Evolutionary conservation across 1,140 invertebrate species (phyloP).

Genomic region (Mycetomoellerius zeteki): DNA sequence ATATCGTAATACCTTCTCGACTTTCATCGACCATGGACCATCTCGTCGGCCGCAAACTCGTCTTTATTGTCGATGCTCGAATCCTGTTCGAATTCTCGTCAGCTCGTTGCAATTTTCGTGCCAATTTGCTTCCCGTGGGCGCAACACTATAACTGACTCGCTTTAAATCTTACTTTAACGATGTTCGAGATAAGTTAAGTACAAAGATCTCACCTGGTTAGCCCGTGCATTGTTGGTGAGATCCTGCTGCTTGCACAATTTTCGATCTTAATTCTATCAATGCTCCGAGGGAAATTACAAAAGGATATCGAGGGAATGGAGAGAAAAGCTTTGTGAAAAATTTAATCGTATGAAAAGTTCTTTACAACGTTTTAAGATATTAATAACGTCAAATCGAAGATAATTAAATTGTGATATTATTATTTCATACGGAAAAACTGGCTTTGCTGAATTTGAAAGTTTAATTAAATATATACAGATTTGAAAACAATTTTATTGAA

Average conservation of each 20-base stretch:
- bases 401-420: too few species aligned
- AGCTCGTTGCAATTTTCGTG: conserved; percentile 61
- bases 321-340: conserved; percentile 2
- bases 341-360: background rate
- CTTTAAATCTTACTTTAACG: conserved; percentile 79
- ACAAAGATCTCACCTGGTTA: conserved; percentile 38
- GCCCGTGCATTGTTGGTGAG: conserved; percentile 41
- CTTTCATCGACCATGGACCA: conserved; percentile 55
- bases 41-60: conserved; percentile 46
- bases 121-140: conserved; percentile 37
- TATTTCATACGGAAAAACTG: too few species aligned
- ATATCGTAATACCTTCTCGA: conserved; percentile 64
- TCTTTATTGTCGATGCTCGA: conserved; percentile 70
- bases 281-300: conserved; percentile 43
- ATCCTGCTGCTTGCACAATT: conserved; percentile 33
- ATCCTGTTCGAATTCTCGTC: conserved; percentile 61
- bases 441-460: too few species aligned
- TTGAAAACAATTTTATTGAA: too few species aligned
- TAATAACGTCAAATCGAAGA: too few species aligned
- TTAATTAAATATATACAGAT: too few species aligned
- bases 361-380: too few species aligned
- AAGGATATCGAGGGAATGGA: background rate
- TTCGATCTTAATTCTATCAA: conserved; percentile 34
- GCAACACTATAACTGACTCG: conserved; percentile 29
- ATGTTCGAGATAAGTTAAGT: conserved; percentile 68